Base-by-base conservation (phyloP, 2,888 invertebrate genomes). In the Drosophila barbarae region DNA sequence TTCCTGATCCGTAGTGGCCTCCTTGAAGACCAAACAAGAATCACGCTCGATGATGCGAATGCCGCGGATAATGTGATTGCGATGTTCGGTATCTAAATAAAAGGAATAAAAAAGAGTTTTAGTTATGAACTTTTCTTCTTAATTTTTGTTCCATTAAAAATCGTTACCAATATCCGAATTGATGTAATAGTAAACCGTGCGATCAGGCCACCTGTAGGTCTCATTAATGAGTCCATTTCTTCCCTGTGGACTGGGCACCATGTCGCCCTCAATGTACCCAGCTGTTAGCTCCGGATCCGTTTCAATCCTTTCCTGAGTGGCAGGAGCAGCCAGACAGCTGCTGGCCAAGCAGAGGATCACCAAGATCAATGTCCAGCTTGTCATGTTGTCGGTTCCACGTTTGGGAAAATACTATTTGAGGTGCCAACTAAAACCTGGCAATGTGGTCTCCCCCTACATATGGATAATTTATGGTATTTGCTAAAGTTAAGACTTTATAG, bases 11-110 rank as follows among this genome's bases (percentile, higher is more conserved):
- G 91, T 89, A 0, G 89, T 90, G 76, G 92, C 92, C 0, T 92
- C 93, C n/a, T 93, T 91, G 85, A 95, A 95, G 51, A 91, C 90
- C 9, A 96, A 90, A 79, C 95, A 95, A 0, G 95, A 95, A 70
- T 92, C 90, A 12, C 92, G 91, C 77, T 94, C 94, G 83, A 94
- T 93, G 70, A 93, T 92, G 0, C 91, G 91, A 86, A 95, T 93
- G 0, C 94, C 95, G 23, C 90, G 91, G 83, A 91, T 90, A 52
- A 96, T 94, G 38, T 91, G 89, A 58, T 92, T 90, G 7, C 89
- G 89, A 72, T 95, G 93, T 0, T 89, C 85, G 9, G 89, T 86
- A 52, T 85, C 84, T 86, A n/a, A 35, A 7, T 26, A 26, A 6
- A 26, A 26, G 18, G 18, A 18, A 18, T 18, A 18, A 18, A 18